Base-by-base conservation (phyloP, 2,797 vertebrate genomes). In the Pseudopleuronectes americanus region DNA sequence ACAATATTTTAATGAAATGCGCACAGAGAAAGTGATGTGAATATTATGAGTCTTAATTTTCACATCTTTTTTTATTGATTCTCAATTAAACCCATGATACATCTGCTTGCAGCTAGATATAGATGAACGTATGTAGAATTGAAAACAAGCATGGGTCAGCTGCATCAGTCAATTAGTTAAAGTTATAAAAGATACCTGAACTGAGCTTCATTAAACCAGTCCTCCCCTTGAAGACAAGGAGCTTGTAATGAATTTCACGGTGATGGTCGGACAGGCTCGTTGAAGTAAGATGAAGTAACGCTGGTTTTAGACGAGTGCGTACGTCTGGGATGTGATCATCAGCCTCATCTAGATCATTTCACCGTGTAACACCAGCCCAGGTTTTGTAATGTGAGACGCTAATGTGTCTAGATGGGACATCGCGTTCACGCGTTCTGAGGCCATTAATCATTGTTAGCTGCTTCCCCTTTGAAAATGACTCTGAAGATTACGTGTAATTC, bases 331-430 rank as follows among this genome's bases (percentile, higher is more conserved):
- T 84, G 90, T 84, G 87, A 93, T 92, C 85, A 90, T 92, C 74
- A 86, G 84, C 84, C 88, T 93, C 86, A 92, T 94, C 88, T 87
- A 83, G 86, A 89, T 90, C 91, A 86, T 90, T 17, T 89, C 83
- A 89, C 87, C 85, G 12, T 13, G 80, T 84, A 83, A 88, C 86
- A 88, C 84, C 89, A 89, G 80, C 75, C 79, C 82, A 83, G 80
- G 71, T 91, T 88, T 45, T 87, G 81, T 57, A 74, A 65, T 92
- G 88, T 93, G 90, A 82, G 84, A 90, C 81, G 84, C 80, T 90
- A 92, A 92, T 91, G 74, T 83, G 21, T 86, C 52, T 74, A 76
- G 92, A 92, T 85, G 77, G 88, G 74, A 76, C 86, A 76, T 91
- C 86, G 79, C 77, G 67, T 87, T 91, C 76, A 74, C 81, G 82